Evolutionary conservation across 2,113 vertebrate genomes (phyloP).

Genomic region (Phocoena phocoena): DNA sequence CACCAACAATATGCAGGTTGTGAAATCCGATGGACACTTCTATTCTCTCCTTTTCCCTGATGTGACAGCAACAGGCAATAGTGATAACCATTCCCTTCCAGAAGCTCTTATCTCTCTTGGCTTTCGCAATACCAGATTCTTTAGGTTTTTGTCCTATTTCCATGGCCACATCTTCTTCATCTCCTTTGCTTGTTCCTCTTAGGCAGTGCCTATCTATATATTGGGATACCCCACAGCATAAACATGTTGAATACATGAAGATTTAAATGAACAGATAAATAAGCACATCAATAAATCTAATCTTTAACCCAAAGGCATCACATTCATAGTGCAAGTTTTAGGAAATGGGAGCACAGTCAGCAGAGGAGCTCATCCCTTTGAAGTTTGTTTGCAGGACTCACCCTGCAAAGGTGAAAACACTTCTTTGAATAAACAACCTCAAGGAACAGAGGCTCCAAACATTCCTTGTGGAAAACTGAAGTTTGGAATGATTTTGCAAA

Average conservation of each 20-base stretch:
- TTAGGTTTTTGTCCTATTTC: background rate
- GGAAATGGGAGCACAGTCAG: background rate
- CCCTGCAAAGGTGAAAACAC: background rate
- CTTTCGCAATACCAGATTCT: background rate
- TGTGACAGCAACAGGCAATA: fast-evolving
- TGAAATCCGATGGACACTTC: too few species aligned
- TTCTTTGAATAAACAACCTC: background rate
- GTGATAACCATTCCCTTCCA: background rate
- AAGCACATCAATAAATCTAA: background rate
- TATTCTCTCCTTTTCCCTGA: background rate
- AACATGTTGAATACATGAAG: background rate
- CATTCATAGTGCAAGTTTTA: background rate
- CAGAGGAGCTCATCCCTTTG: background rate
- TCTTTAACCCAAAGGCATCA: background rate
- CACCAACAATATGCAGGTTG: background rate
- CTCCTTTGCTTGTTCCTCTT: background rate
- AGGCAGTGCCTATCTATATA: background rate
- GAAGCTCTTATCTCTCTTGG: background rate
- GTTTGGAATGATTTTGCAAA: conserved; percentile 42
- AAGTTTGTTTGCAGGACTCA: background rate
- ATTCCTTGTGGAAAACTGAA: background rate
- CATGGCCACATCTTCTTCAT: background rate
- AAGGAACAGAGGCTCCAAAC: background rate
- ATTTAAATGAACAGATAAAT: background rate
- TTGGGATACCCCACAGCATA: background rate